These are phyloP conservation scores for Phataginus tetradactyla DNA, from an alignment of 2,797 vertebrate species.

Conservation along the genomic window DNA sequence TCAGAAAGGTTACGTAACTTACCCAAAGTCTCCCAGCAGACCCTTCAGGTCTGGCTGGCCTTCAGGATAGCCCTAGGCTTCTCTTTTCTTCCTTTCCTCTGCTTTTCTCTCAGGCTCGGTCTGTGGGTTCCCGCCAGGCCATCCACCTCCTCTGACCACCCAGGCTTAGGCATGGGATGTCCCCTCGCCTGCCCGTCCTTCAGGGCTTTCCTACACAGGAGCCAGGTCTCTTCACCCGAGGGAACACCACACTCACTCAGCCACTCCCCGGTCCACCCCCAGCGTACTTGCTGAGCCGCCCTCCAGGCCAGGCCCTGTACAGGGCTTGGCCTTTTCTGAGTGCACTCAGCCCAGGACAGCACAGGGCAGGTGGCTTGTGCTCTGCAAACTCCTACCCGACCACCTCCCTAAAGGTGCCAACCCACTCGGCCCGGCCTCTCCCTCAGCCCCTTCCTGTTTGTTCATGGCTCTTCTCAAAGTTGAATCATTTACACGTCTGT, in stretches of 20 bases:
- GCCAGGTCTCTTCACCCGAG: background rate
- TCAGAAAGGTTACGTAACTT: constrained; percentile 11
- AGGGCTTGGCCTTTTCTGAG: background rate
- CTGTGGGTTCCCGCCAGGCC: background rate
- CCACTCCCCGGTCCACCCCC: background rate
- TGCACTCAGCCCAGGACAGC: background rate
- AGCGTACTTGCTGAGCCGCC: background rate
- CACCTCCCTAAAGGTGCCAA: fast-evolving
- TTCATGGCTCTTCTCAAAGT: background rate
- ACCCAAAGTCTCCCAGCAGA: background rate
- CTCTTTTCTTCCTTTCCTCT: background rate
- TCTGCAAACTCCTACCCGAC: background rate
- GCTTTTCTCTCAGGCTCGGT: background rate
- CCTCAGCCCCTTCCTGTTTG: background rate
- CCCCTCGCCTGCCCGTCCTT: background rate
- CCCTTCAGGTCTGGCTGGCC: background rate
- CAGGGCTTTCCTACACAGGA: background rate
- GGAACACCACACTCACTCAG: background rate
- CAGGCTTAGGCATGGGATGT: background rate
- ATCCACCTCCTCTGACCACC: background rate
- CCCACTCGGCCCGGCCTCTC: background rate
- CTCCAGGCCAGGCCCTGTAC: background rate
- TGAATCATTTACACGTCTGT: background rate
- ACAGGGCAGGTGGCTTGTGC: background rate
- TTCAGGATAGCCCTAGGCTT: background rate